Conservation (phyloP, 2,113 vertebrate genomes). For the Budorcas taxicolor region DNA sequence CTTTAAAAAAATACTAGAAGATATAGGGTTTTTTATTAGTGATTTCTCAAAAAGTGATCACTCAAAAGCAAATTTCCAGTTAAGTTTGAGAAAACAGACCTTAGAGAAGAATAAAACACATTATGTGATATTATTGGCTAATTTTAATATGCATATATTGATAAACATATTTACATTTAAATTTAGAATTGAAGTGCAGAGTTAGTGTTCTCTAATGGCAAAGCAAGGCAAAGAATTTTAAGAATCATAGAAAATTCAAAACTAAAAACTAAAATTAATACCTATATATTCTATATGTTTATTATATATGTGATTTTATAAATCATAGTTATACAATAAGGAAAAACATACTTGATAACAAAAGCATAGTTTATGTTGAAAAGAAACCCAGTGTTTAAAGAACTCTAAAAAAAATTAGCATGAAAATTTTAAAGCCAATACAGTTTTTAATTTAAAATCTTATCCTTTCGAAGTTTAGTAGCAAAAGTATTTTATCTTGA, state of each 20-base stretch:
- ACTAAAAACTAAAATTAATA: neutral
- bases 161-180: neutral
- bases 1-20: neutral
- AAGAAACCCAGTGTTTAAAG: neutral
- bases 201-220: neutral
- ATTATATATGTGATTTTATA: neutral
- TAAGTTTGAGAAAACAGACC: neutral
- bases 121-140: neutral
- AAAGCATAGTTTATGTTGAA: neutral
- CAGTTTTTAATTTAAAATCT: slow-evolving; percentile 23
- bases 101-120: neutral
- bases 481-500: neutral
- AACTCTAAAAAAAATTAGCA: neutral
- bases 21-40: neutral
- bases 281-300: neutral
- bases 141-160: neutral
- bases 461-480: neutral
- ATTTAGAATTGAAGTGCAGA: neutral
- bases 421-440: neutral
- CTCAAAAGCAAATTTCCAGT: neutral
- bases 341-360: neutral
- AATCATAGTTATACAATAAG: neutral
- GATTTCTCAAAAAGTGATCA: neutral
- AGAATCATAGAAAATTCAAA: slow-evolving; percentile 15
- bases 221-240: neutral